Evolutionary conservation across 2,113 vertebrate genomes (phyloP).

Genomic region (Actinemys pallida): DNA sequence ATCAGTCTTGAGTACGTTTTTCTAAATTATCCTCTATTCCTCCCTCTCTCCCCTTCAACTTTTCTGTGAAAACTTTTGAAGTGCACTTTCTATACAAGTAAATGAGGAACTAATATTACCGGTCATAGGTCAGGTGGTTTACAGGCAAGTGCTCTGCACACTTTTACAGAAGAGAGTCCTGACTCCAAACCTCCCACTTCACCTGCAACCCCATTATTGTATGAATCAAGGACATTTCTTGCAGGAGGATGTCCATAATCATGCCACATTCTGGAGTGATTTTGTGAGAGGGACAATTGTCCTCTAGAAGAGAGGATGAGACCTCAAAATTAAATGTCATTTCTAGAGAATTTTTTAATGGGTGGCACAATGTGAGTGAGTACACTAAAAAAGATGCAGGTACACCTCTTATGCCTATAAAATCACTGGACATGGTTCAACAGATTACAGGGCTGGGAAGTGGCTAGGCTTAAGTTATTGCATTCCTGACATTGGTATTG

Average conservation of each 20-base stretch:
- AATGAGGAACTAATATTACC: neutral
- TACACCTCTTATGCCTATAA: neutral
- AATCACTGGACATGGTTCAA: neutral
- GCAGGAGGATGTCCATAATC: too few species aligned
- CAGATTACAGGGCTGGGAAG: neutral
- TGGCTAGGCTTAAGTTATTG: rapidly evolving
- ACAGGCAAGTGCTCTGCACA: neutral
- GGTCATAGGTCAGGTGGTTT: neutral
- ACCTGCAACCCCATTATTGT: neutral
- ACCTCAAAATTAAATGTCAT: neutral
- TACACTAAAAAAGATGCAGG: neutral
- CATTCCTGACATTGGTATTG: neutral
- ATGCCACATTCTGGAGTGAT: neutral
- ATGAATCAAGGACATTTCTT: neutral
- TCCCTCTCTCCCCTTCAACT: neutral
- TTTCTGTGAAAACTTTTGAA: neutral
- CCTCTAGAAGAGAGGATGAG: neutral
- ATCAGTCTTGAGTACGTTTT: neutral
- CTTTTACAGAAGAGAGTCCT: neutral
- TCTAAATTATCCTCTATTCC: neutral
- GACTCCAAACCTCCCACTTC: neutral
- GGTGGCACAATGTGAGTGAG: neutral
- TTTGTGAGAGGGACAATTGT: neutral
- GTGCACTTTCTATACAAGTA: neutral
- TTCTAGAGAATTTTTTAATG: neutral